A percentile compares a stretch with the other conserved stretches of the same genome.
Conservation (phyloP, 2,113 vertebrate genomes). For the Ictidomys tridecemlineatus region DNA sequence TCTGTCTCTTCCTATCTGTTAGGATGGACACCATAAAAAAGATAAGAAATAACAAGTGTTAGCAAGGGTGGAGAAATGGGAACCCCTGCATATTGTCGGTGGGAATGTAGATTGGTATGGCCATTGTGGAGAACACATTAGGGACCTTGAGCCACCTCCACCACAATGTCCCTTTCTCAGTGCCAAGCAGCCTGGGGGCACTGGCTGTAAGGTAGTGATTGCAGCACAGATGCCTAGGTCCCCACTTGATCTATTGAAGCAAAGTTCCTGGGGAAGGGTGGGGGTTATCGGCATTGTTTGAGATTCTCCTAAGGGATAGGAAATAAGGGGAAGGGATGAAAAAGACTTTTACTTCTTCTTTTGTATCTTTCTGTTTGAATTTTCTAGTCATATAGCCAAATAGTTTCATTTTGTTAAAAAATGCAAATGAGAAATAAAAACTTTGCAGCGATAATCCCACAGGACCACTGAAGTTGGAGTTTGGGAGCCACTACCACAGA, state of each 20-base stretch:
- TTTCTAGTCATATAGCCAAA: neutral
- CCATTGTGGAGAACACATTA: too few species aligned
- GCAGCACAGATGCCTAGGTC: neutral
- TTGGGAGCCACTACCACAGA: neutral
- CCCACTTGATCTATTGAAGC: rapidly evolving
- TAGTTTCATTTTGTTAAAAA: neutral
- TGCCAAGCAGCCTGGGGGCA: rapidly evolving
- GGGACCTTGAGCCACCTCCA: too few species aligned
- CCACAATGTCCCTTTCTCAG: neutral
- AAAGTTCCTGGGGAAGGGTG: neutral
- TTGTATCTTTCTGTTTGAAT: neutral
- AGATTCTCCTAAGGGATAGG: neutral
- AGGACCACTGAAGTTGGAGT: neutral
- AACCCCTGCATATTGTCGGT: too few species aligned
- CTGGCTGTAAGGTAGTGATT: too few species aligned
- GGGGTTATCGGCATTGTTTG: neutral
- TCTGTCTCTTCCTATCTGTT: neutral
- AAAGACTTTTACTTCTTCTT: neutral
- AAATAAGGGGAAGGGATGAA: neutral
- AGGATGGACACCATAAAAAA: neutral
- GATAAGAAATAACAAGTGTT: neutral
- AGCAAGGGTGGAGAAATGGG: neutral
- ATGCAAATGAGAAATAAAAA: neutral
- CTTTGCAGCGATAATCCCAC: neutral
- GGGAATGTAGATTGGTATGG: neutral